These are phyloP conservation scores for Brachyrhaphis roseni DNA, from an alignment of 2,797 vertebrate genomes.

Conservation along the genomic window DNA sequence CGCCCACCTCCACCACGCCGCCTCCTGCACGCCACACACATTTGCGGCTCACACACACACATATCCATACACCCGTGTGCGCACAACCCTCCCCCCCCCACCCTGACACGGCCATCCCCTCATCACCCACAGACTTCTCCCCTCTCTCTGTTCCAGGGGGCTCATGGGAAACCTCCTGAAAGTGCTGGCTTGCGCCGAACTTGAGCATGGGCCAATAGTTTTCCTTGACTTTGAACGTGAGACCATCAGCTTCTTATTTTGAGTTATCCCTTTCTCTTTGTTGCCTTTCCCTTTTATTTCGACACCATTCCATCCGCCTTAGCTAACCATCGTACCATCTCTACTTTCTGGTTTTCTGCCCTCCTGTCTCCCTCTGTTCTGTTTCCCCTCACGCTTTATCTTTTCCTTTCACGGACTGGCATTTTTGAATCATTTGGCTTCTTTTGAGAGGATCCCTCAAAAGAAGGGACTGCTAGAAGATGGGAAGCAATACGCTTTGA, in stretches of 20 bases:
- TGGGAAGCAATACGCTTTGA: conserved; percentile 53
- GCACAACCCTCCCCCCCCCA: conserved; percentile 68
- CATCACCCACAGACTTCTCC: conserved; percentile 83
- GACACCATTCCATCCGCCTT: conserved; percentile 56
- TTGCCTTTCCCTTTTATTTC: conserved; percentile 65
- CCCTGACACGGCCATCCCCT: conserved; percentile 60
- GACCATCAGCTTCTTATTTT: conserved; percentile 82
- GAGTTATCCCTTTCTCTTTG: conserved; percentile 72
- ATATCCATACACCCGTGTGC: conserved; percentile 44
- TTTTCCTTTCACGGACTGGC: conserved; percentile 64
- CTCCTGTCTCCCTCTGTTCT: conserved; percentile 13
- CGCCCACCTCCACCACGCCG: conserved; percentile 48
- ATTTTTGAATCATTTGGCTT: conserved; percentile 61
- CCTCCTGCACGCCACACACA: conserved; percentile 41
- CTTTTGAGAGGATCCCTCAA: conserved; percentile 40
- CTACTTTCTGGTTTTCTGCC: conserved; percentile 27
- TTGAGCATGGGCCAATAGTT: conserved; percentile 98
- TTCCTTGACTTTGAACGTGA: conserved; percentile 99
- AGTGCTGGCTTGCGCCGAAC: conserved; percentile 95
- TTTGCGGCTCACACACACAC: conserved; percentile 39
- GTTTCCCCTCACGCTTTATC: conserved; percentile 25
- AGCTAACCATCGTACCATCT: conserved; percentile 50
- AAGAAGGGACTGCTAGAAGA: conserved; percentile 12
- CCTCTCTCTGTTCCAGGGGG: conserved; percentile 94
- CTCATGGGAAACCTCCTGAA: conserved; percentile 98